These are phyloP conservation scores for Eurosta solidaginis DNA, from an alignment of 1,140 invertebrate species.

Conservation along the genomic window DNA sequence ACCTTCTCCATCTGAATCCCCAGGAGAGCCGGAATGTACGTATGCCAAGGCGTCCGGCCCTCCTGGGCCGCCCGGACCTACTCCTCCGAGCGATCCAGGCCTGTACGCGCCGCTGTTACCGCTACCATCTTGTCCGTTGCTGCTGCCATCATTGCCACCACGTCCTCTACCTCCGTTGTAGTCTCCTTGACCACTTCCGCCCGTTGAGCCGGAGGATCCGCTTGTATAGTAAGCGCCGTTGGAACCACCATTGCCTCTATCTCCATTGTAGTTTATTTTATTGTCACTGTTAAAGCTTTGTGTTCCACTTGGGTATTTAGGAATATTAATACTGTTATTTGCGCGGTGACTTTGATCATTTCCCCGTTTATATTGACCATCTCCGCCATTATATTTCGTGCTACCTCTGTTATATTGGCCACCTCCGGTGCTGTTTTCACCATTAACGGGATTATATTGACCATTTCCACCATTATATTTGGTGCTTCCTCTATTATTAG, in stretches of 20 bases:
- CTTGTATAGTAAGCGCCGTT: background rate
- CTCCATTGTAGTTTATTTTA: background rate
- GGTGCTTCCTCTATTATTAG: no score
- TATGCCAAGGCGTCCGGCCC: constrained; percentile 27
- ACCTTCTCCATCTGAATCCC: constrained; percentile 53
- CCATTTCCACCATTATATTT: background rate
- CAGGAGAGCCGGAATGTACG: constrained; percentile 55
- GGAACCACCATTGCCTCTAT: background rate
- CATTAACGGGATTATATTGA: background rate
- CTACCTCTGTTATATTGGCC: background rate
- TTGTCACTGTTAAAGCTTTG: no score
- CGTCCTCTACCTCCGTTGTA: constrained; percentile 12
- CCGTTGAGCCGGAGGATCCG: background rate
- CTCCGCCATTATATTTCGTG: no score
- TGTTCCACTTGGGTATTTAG: no score
- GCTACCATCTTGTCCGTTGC: constrained; percentile 30
- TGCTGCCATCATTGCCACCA: constrained; percentile 33
- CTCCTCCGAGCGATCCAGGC: constrained; percentile 21
- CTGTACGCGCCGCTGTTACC: constrained; percentile 34
- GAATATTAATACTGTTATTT: no score
- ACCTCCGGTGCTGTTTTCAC: background rate
- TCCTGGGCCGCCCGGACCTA: constrained; percentile 27
- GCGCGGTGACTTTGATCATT: no score
- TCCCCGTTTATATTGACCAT: no score
- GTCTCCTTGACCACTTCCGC: constrained; percentile 39